Base-by-base conservation (phyloP, 2,888 invertebrate genomes). In the Ectemnius continuus region DNA sequence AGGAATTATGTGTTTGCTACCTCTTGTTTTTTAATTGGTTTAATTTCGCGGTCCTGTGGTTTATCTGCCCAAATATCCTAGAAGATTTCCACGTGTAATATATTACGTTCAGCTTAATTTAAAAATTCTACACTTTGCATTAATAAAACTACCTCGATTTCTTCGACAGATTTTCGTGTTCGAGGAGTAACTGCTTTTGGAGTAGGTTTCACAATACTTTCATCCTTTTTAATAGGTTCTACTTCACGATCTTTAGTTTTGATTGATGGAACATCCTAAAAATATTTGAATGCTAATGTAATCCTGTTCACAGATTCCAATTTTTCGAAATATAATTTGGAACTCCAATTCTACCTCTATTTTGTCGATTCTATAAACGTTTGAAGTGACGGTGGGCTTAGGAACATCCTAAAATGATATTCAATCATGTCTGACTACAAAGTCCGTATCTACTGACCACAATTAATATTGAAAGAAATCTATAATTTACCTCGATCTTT, bases 21-120 rank as follows among this genome's bases (percentile, higher is more conserved):
- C 36, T 36, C 36, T 36, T 36, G 36, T 36, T 36, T 52, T 14
- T 16, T 52, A 16, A 52, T 52, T 0, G 52, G 52, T 2, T 52
- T 52, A 16, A 52, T 52, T 13, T 52, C 52, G 6, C 52, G 52
- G 6, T 52, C 52, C 52, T 52, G 52, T 8, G 52, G 52, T 13
- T 16, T 52, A 52, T 52, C 52, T 67, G 67, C 52, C 61, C 57
- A 61, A 48, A 16, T 47, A 11, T 69, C 75, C 77, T 77, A 75
- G 63, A 77, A 77, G 11, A 52, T 46, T n/a, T 18, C 14, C 36
- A 13, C 16, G 61, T 46, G 59, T 23, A 14, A 16, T n/a, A 23
- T 47, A n/a, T 47, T 13, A 1, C 13, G 5, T 52, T 26, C 6
- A 6, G 11, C 8, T 8, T 36, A 36, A 8, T 36, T 36, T 36